Percentiles rank a stretch among this genome's conserved stretches.
Evolutionary conservation across 2,888 invertebrate species (phyloP).

Genomic region (Euplagia quadripunctaria): DNA sequence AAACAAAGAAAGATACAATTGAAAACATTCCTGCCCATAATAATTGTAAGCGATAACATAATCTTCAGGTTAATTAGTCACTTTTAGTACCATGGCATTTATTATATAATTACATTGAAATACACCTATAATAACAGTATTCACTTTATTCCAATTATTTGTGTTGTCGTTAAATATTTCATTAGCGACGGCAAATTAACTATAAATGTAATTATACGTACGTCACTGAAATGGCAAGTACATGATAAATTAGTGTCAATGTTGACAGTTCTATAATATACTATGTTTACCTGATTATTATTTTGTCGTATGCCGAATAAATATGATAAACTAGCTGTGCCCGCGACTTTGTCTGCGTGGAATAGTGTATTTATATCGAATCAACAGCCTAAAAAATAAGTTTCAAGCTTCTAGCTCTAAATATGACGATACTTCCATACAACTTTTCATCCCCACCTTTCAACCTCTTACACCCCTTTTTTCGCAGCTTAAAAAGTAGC

Average conservation of each 20-base stretch:
- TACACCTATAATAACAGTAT: too few relatives aligned
- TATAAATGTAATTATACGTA: constrained; percentile 19
- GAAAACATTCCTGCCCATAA: not conserved
- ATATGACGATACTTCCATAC: too few relatives aligned
- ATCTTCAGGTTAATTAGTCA: not conserved
- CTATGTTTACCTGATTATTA: not conserved
- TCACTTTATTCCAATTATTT: not conserved
- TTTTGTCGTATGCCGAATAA: not conserved
- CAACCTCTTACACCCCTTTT: too few relatives aligned
- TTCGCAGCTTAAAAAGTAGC: too few relatives aligned
- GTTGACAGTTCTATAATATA: not conserved
- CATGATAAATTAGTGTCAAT: constrained; percentile 5
- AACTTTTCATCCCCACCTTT: too few relatives aligned
- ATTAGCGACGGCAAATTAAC: constrained; percentile 18
- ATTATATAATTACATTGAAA: not conserved
- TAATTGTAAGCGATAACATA: not conserved
- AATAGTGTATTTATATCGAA: too few relatives aligned
- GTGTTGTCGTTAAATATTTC: not conserved
- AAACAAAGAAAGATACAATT: not conserved
- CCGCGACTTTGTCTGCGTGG: too few relatives aligned
- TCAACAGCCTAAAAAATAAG: too few relatives aligned
- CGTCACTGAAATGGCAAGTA: constrained; percentile 4
- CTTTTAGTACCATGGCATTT: not conserved
- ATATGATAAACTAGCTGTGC: too few relatives aligned
- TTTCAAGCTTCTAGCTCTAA: too few relatives aligned